Base-by-base conservation (phyloP, 2,797 vertebrate genomes). In the Eospalax fontanierii region DNA sequence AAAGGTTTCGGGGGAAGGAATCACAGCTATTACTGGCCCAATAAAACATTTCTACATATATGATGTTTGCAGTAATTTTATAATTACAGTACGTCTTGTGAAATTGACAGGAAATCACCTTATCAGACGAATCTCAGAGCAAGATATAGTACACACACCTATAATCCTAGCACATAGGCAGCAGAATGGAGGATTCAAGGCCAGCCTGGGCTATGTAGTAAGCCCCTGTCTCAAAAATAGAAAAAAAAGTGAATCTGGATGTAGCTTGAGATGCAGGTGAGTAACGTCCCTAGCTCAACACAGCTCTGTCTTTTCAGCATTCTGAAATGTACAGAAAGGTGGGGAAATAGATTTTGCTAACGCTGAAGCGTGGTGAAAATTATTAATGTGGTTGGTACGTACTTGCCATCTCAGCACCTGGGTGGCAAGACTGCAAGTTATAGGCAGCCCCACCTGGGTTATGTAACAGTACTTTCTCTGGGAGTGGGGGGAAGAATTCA, bases 321-420 rank as follows among this genome's bases (percentile, higher is more conserved):
- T 91, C n/a, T 63, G 35, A 71, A 83, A 89, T 85, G 57, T 35
- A 78, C 54, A 46, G 40, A 76, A 92, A 40, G 24, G 33, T 6
- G 35, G 68, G 18, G 4, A 78, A 75, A 65, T 21, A 40, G n/a
- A n/a, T 46, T 79, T 82, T 87, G 24, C 79, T 83, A 89, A 74
- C 84, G 87, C 30, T 43, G 46, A 83, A 86, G 50, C 38, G 89
- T 65, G 40, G 26, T 87, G 35, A 65, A 83, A 92, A 81, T 26
- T 38, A 50, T 78, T 21, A 3, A 0, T 89, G 24, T 50, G 73
- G 61, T 35, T 50, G 11, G 6, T 50, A 11, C 46, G 6, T 50
- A 11, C 46, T 50, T 50, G 46, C 6, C 46, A n/a, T n/a, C n/a
- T n/a, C 46, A 50, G 11, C 46, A 50, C 46, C 46, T 50, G 46